A percentile compares a stretch with the other conserved stretches of the same genome.
Evolutionary conservation across 2,888 invertebrate species (phyloP).

Genomic region (Megamerina dolium): DNA sequence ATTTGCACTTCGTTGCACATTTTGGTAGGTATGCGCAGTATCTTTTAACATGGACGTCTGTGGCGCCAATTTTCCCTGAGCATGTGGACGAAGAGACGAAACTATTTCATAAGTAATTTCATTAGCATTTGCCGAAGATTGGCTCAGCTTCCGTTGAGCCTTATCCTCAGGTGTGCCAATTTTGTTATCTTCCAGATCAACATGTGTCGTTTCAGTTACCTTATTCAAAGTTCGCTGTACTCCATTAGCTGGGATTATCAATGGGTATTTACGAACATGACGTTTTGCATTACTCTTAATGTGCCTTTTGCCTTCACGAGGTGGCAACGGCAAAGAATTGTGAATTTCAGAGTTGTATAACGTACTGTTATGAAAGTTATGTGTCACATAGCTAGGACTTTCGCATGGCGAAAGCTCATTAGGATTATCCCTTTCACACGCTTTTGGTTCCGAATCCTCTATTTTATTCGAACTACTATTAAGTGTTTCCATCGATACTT

Average conservation of each 20-base stretch:
- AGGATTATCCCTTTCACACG: slow-evolving; percentile 15
- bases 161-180: neutral
- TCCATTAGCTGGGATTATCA: slow-evolving; percentile 66
- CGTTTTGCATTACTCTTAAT: slow-evolving; percentile 60
- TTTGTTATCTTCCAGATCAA: neutral
- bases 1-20: slow-evolving; percentile 16
- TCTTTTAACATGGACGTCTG: slow-evolving; percentile 19
- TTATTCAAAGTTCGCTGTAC: slow-evolving; percentile 59
- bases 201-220: slow-evolving; percentile 42
- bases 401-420: slow-evolving; percentile 37
- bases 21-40: slow-evolving; percentile 36
- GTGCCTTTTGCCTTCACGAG: slow-evolving; percentile 57
- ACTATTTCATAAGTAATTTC: slow-evolving; percentile 31
- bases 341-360: slow-evolving; percentile 31
- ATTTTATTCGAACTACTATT: neutral
- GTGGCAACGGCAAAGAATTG: slow-evolving; percentile 74
- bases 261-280: slow-evolving; percentile 74
- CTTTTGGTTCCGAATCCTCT: too few species aligned
- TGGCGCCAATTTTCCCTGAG: slow-evolving; percentile 24
- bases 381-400: slow-evolving; percentile 47
- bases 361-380: too few species aligned
- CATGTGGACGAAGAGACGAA: slow-evolving; percentile 20
- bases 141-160: neutral
- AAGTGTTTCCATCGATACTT: neutral
- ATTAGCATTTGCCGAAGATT: slow-evolving; percentile 8